These are phyloP conservation scores for Popillia japonica DNA, from an alignment of 1,140 invertebrate genomes.

Conservation along the genomic window DNA sequence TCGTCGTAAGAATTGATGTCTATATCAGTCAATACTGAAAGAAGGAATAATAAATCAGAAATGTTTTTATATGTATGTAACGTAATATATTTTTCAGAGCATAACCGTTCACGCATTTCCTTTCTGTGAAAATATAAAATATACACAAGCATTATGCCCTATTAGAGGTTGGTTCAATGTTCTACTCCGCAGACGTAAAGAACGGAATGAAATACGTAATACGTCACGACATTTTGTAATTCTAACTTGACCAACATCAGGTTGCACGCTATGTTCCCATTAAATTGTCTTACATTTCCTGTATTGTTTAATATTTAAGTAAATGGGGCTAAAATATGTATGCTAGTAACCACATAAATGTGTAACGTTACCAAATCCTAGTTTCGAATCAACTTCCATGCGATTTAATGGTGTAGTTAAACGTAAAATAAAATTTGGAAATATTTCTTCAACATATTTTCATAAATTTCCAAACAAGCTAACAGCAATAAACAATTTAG, in stretches of 20 bases:
- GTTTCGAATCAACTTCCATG: too few species aligned
- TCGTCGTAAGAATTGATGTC: slow-evolving; percentile 57
- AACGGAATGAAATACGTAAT: background rate
- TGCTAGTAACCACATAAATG: too few species aligned
- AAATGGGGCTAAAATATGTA: too few species aligned
- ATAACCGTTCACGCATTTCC: background rate
- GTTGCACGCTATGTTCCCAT: background rate
- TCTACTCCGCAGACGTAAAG: background rate
- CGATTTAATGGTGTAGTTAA: too few species aligned
- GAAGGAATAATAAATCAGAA: slow-evolving; percentile 34
- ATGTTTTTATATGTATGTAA: background rate
- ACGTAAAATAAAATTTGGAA: too few species aligned
- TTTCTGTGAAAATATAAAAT: slow-evolving; percentile 2
- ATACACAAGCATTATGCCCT: background rate
- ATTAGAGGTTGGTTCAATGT: background rate
- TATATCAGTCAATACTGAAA: slow-evolving; percentile 58
- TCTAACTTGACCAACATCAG: background rate
- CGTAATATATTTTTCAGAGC: background rate
- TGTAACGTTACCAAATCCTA: too few species aligned
- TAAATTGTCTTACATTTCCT: background rate
- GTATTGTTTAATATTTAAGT: background rate
- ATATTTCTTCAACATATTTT: too few species aligned
- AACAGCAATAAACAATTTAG: too few species aligned
- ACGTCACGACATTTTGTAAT: background rate
- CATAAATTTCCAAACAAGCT: too few species aligned